Percentiles rank a stretch among this genome's conserved stretches.
Evolutionary conservation across 1,140 invertebrate genomes (phyloP).

Genomic region (Zophobas atratus): DNA sequence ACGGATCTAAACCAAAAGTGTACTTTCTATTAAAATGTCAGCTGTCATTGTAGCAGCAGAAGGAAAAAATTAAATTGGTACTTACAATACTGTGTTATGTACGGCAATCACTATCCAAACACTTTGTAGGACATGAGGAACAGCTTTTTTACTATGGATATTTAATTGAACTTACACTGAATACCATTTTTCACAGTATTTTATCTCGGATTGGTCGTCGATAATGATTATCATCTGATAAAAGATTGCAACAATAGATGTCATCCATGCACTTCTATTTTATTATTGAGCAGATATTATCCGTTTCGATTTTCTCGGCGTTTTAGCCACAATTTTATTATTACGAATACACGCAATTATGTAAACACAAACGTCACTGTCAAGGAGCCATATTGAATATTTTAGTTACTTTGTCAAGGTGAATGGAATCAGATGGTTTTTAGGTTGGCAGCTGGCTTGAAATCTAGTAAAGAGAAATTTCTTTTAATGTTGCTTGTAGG

Average conservation of each 20-base stretch:
- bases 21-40: conserved; percentile 62
- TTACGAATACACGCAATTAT: conserved; percentile 58
- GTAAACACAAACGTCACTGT: conserved; percentile 62
- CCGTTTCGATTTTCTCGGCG: conserved; percentile 23
- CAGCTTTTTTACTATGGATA: conserved; percentile 39
- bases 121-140: conserved; percentile 49
- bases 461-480: conserved; percentile 4
- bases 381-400: conserved; percentile 61
- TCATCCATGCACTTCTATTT: conserved; percentile 50
- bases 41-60: conserved; percentile 46
- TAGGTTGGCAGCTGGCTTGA: conserved; percentile 22
- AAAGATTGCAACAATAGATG: conserved; percentile 44
- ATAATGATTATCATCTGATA: conserved; percentile 49
- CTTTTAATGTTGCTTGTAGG: background rate
- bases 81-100: conserved; percentile 62
- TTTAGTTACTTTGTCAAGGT: conserved; percentile 55
- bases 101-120: conserved; percentile 56
- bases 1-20: conserved; percentile 57
- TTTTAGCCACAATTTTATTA: conserved; percentile 34
- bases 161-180: conserved; percentile 35
- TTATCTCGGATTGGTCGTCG: conserved; percentile 40
- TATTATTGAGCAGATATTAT: conserved; percentile 30
- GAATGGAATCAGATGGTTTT: conserved; percentile 54
- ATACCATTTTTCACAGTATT: conserved; percentile 49
- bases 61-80: conserved; percentile 51